A percentile compares a stretch with the other conserved stretches of the same genome.
Conservation (phyloP, 2,888 invertebrate species). For the Coleophora flavipennella region DNA sequence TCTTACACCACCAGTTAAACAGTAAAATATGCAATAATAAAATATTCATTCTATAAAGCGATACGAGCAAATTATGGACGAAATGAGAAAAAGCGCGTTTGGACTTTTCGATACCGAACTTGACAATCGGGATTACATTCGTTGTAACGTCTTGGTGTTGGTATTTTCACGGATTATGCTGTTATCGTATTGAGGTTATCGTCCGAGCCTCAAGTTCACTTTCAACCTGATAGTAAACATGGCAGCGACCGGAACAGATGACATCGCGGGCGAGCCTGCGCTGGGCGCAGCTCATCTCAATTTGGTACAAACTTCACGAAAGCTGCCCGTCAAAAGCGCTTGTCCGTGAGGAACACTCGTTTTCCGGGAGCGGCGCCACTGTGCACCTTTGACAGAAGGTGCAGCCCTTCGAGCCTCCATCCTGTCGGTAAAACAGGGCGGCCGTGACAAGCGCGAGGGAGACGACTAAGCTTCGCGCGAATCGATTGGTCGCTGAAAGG, state of each 20-base stretch:
- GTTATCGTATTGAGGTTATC: slow-evolving; percentile 60
- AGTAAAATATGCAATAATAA: not conserved
- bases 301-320: slow-evolving; percentile 24
- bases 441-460: slow-evolving; percentile 28
- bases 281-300: slow-evolving; percentile 57
- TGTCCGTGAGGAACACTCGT: not conserved
- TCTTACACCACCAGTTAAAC: not conserved
- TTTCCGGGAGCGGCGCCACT: slow-evolving; percentile 45
- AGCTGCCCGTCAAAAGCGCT: not conserved
- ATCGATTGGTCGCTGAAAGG: slow-evolving; percentile 63
- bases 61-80: slow-evolving; percentile 12
- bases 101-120: slow-evolving; percentile 12
- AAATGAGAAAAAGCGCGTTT: slow-evolving; percentile 16
- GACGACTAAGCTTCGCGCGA: slow-evolving; percentile 41
- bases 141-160: slow-evolving; percentile 40
- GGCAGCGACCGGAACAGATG: slow-evolving; percentile 69
- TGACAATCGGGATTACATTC: slow-evolving; percentile 32
- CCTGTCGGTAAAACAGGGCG: slow-evolving; percentile 55
- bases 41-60: slow-evolving; percentile 8
- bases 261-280: slow-evolving; percentile 65
- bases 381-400: slow-evolving; percentile 22
- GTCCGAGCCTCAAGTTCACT: slow-evolving; percentile 62
- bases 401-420: slow-evolving; percentile 20
- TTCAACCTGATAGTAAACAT: slow-evolving; percentile 61
- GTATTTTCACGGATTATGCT: slow-evolving; percentile 31